Evolutionary conservation across 2,888 invertebrate species (phyloP), one percentile per base, ranked within the genome.

Genomic region (Hylaea fasciaria): DNA sequence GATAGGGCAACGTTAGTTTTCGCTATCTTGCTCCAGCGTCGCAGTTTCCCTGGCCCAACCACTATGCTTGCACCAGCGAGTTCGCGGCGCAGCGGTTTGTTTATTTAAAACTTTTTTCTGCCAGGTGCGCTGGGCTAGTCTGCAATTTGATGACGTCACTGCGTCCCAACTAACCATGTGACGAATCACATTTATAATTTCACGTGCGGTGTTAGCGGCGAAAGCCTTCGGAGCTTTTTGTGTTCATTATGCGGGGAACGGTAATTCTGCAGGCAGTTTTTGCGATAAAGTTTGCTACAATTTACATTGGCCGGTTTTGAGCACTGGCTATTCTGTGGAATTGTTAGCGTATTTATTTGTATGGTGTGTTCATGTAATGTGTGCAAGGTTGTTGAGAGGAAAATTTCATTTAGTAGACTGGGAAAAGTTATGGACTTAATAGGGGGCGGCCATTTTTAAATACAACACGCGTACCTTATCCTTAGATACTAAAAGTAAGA

Each of bases 91-190:
- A 64, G 64, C 68, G 77, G 82, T 79, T 85, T 85, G 87, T 87
- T 85, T 86, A 86, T 86, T 85, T 78, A 81, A 78, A 86, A 83
- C 78, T 85, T 86, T 85, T 84, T 86, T 80, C 76, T 79, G 66
- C 68, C 79, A 85, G 86, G 83, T 84, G 80, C 74, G 77, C 75
- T 63, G 70, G 77, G 70, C 72, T 69, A 77, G 79, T 80, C 74
- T 75, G 76, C 78, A 76, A 74, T 81, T 76, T 81, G 78, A 82
- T 81, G 82, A 78, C 79, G 80, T 76, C 74, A 67, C 58, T 50
- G 52, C 53, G 54, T 59, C 47, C 61, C 51, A 59, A 55, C 57
- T 56, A 59, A 53, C 60, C 68, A 69, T 64, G 66, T 75, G 69
- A 77, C 61, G 69, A 58, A 70, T 67, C 48, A 46, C 66, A 72